Percentiles rank a stretch among this genome's conserved stretches.
Conservation (phyloP, 1,140 invertebrate genomes). For the Drosophila ogumai region DNA sequence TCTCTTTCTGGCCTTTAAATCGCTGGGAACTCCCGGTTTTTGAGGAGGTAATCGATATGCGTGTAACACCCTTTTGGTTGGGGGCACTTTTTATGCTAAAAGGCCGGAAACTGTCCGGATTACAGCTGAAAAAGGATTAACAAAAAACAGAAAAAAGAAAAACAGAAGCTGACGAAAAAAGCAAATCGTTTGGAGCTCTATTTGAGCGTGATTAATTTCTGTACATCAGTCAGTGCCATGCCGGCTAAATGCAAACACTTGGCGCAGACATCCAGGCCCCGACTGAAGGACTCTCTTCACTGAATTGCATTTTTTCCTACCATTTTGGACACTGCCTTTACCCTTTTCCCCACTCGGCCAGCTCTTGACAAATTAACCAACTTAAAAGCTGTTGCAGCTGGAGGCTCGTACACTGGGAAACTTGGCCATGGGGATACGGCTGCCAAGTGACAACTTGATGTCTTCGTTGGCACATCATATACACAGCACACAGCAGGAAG, state of each 20-base stretch:
- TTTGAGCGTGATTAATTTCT: conserved; percentile 79
- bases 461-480: conserved; percentile 60
- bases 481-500: conserved; percentile 43
- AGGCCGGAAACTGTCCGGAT: conserved; percentile 66
- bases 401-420: conserved; percentile 12
- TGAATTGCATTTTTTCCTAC: conserved; percentile 52
- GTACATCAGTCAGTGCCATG: conserved; percentile 65
- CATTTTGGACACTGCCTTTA: neutral
- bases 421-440: conserved; percentile 10
- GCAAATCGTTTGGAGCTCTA: conserved; percentile 55
- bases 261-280: conserved; percentile 32
- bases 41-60: conserved; percentile 74
- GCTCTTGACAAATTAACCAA: conserved; percentile 73
- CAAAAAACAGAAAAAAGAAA: neutral
- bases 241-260: conserved; percentile 62
- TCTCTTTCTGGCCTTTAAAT: conserved; percentile 37
- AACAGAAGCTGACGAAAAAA: conserved; percentile 2
- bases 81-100: conserved; percentile 28
- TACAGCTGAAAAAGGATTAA: conserved; percentile 37
- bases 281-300: conserved; percentile 22
- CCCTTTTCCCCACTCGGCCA: neutral
- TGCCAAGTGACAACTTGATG: conserved; percentile 71
- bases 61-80: conserved; percentile 58
- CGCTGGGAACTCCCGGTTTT: conserved; percentile 12
- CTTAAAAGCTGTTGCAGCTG: conserved; percentile 52